Percentiles rank a stretch among this genome's conserved stretches.
phyloP scores from a whole-genome alignment of 2,797 vertebrate species.

The Chiroxiphia lanceolata region DNA sequence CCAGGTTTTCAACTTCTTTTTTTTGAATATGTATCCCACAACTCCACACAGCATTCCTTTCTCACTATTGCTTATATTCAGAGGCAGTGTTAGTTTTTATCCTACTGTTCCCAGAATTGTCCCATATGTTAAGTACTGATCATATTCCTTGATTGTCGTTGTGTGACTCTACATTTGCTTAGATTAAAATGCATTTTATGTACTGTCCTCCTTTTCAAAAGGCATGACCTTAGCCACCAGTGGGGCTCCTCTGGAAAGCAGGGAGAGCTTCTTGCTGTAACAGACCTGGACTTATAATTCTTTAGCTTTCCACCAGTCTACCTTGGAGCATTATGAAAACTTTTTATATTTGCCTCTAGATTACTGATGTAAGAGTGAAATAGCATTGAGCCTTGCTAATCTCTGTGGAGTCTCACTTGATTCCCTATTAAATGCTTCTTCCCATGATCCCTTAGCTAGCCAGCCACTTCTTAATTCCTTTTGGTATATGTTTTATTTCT shows the following conservation, averaged over 20 bases:
- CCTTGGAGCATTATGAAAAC: neutral
- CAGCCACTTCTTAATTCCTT: neutral
- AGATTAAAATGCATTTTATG: neutral
- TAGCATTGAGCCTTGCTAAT: neutral
- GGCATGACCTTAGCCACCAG: neutral
- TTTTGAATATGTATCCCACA: neutral
- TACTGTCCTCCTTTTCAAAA: neutral
- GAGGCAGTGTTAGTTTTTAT: neutral
- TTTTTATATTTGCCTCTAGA: neutral
- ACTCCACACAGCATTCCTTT: neutral
- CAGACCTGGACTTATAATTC: neutral
- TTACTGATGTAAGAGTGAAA: neutral
- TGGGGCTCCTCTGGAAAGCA: neutral
- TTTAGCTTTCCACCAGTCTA: neutral
- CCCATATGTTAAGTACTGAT: neutral
- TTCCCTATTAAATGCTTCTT: neutral
- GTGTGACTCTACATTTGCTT: neutral
- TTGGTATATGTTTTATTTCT: neutral
- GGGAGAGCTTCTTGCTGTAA: neutral
- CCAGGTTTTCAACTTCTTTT: neutral
- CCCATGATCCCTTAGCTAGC: neutral
- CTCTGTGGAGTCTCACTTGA: neutral
- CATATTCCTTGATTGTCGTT: neutral
- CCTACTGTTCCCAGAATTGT: neutral
- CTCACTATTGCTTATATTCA: neutral